Evolutionary conservation across 2,113 vertebrate species (phyloP).

Genomic region (Halichoerus grypus): DNA sequence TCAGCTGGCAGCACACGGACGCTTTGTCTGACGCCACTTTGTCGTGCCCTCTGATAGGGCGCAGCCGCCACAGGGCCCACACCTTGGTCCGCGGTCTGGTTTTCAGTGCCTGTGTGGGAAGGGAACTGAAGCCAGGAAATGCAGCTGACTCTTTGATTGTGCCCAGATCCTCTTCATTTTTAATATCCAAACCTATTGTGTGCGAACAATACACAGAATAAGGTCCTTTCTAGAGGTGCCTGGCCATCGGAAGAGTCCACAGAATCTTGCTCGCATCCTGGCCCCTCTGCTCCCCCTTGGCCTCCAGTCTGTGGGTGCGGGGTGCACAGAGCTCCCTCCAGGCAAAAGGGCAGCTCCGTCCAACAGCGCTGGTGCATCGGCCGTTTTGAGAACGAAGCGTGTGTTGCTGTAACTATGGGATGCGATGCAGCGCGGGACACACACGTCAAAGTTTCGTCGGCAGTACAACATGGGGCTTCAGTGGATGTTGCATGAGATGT

Average conservation of each 20-base stretch:
- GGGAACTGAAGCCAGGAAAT: neutral
- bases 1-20: slow-evolving; percentile 77
- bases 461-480: accelerated
- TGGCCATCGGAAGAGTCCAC: accelerated
- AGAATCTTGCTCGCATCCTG: accelerated
- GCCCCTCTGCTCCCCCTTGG: accelerated
- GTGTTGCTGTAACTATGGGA: accelerated
- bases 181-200: accelerated
- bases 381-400: neutral
- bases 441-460: accelerated
- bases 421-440: accelerated
- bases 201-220: accelerated
- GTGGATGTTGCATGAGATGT: accelerated
- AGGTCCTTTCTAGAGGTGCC: accelerated
- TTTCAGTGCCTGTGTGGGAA: neutral
- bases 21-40: neutral
- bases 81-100: neutral
- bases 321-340: neutral
- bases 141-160: neutral
- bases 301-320: neutral
- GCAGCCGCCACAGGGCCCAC: neutral
- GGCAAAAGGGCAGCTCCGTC: neutral
- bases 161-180: neutral
- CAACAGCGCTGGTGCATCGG: accelerated
- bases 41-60: slow-evolving; percentile 36